phyloP scores from a whole-genome alignment of 2,113 vertebrate genomes.

The Oryzias celebensis region DNA sequence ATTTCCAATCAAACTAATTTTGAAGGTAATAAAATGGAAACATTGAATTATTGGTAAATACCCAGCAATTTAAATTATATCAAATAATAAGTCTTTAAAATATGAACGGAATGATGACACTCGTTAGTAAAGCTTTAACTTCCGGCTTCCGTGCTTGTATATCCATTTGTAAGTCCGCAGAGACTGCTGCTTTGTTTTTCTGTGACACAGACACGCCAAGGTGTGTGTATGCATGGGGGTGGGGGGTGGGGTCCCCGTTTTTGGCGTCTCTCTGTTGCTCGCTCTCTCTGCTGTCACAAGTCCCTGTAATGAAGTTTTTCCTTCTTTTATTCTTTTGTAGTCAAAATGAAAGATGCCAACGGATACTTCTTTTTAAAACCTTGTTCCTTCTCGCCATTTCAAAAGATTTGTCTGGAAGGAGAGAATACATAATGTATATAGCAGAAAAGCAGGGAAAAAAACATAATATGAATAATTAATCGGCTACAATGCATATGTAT shows the following conservation, averaged over 20 bases:
- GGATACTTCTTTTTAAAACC: conserved; percentile 47
- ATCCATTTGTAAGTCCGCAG: conserved; percentile 32
- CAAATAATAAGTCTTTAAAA: background rate
- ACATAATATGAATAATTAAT: conserved; percentile 78
- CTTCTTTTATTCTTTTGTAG: conserved; percentile 63
- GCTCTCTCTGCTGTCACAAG: conserved; percentile 56
- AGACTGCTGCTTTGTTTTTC: conserved; percentile 53
- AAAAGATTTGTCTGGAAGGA: conserved; percentile 63
- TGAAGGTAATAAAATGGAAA: too few species aligned
- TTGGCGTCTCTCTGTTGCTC: conserved; percentile 21
- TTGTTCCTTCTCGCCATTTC: conserved; percentile 56
- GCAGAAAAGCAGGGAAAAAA: conserved; percentile 59
- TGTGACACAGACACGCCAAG: conserved; percentile 44
- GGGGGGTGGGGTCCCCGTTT: conserved; percentile 9
- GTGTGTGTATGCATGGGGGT: conserved; percentile 4
- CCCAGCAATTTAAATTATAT: background rate
- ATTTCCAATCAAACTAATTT: too few species aligned
- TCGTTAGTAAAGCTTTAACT: conserved; percentile 4
- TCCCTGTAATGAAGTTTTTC: conserved; percentile 68
- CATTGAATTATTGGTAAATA: background rate
- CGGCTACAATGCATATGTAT: conserved; percentile 64
- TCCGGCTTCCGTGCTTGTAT: background rate
- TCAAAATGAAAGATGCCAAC: conserved; percentile 59
- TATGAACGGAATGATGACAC: background rate
- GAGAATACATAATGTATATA: conserved; percentile 76